These are phyloP conservation scores for Eremophila alpestris DNA, from an alignment of 2,797 vertebrate genomes.

Conservation along the genomic window DNA sequence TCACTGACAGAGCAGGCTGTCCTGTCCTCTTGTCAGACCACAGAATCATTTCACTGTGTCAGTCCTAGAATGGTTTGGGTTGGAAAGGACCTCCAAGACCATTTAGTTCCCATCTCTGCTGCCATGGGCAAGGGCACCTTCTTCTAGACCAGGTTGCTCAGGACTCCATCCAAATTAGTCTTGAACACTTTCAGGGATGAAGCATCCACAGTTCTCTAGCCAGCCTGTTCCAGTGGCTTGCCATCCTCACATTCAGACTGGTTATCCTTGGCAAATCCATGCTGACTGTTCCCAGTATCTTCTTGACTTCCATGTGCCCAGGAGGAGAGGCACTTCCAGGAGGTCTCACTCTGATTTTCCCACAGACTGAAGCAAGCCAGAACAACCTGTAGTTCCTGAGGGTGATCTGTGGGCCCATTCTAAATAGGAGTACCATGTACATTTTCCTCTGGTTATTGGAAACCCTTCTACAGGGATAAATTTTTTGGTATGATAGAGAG, in stretches of 20 bases:
- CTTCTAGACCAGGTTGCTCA: background rate
- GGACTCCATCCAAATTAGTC: background rate
- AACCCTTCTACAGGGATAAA: background rate
- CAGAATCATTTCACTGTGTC: background rate
- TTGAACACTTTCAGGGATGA: background rate
- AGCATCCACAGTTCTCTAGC: background rate
- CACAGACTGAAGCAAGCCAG: background rate
- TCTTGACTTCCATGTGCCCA: background rate
- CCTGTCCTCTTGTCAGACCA: background rate
- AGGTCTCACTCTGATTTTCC: background rate
- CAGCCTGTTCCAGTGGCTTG: background rate
- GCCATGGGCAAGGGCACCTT: background rate
- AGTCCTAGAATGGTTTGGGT: background rate
- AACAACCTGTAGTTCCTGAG: background rate
- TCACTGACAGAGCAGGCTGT: background rate
- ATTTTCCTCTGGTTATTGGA: background rate
- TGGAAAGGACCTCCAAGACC: background rate
- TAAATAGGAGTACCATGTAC: background rate
- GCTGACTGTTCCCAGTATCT: background rate
- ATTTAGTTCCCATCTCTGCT: background rate
- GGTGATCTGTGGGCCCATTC: background rate
- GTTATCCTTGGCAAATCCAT: background rate
- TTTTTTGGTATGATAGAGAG: background rate
- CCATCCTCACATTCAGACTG: background rate
- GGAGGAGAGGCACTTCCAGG: background rate